phyloP scores from a whole-genome alignment of 2,888 invertebrate species.

The Lampropteryx suffumata region DNA sequence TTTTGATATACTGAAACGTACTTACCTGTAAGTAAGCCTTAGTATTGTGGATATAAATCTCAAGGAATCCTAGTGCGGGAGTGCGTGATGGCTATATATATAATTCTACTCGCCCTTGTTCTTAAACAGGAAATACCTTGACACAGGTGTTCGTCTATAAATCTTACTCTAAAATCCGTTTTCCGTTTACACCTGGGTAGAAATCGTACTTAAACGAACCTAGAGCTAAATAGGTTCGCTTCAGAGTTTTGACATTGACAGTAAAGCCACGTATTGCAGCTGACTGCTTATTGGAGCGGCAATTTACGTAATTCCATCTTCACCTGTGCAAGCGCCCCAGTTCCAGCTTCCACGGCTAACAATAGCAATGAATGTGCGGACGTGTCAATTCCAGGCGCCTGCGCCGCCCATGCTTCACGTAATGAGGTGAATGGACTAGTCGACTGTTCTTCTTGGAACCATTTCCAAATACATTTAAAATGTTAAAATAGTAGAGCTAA shows the following conservation, averaged over 20 bases:
- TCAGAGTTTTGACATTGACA: no score
- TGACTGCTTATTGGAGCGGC: slow-evolving; percentile 5
- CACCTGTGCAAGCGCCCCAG: slow-evolving; percentile 37
- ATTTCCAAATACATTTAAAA: no score
- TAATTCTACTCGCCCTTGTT: no score
- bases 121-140: neutral
- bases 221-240: neutral
- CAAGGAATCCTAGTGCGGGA: no score
- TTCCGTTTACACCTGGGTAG: neutral
- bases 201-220: neutral
- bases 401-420: neutral
- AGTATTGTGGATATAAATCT: no score
- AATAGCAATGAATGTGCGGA: slow-evolving; percentile 39
- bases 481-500: no score
- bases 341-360: slow-evolving; percentile 40
- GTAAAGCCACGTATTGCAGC: no score
- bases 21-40: no score
- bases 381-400: slow-evolving; percentile 27
- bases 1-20: no score
- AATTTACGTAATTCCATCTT: slow-evolving; percentile 7
- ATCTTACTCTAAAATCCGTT: neutral
- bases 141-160: neutral
- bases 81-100: no score
- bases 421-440: slow-evolving; percentile 12
- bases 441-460: neutral